Conservation (phyloP, 1,140 invertebrate genomes). For the Philopotamus ludificatus region DNA sequence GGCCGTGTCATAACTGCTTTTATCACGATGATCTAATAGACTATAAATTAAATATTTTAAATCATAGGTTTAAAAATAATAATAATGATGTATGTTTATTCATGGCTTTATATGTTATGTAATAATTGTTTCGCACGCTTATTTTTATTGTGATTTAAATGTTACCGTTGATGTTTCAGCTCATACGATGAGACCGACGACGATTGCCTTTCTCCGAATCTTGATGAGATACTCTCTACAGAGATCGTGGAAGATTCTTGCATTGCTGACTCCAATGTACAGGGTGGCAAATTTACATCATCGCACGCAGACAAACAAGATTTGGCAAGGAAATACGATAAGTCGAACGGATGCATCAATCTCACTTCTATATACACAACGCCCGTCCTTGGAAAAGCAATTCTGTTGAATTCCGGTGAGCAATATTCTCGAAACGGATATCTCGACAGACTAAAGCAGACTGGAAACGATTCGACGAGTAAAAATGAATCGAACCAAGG, state of each 20-base stretch:
- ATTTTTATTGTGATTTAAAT: no score
- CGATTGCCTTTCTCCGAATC: conserved; percentile 62
- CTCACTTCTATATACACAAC: conserved; percentile 53
- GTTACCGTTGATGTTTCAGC: conserved; percentile 47
- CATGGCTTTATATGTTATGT: no score
- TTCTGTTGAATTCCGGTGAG: conserved; percentile 44
- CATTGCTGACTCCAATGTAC: conserved; percentile 39
- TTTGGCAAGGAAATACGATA: conserved; percentile 4
- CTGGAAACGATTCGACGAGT: conserved; percentile 47
- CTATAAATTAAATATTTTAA: no score
- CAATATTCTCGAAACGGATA: conserved; percentile 44
- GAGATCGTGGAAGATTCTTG: conserved; percentile 54
- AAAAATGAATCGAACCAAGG: conserved; percentile 43
- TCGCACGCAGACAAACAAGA: not conserved
- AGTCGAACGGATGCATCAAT: conserved; percentile 48
- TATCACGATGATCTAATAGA: no score
- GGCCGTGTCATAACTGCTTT: no score
- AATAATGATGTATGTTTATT: no score
- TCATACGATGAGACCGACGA: conserved; percentile 66
- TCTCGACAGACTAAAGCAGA: conserved; percentile 46
- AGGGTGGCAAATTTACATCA: not conserved
- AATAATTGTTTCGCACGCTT: no score
- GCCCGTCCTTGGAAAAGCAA: conserved; percentile 40
- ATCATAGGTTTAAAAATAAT: no score
- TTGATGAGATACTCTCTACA: conserved; percentile 60